Evolutionary conservation across 2,888 invertebrate genomes (phyloP), one percentile per base, ranked within the genome.

Genomic region (Lithosia quadra): DNA sequence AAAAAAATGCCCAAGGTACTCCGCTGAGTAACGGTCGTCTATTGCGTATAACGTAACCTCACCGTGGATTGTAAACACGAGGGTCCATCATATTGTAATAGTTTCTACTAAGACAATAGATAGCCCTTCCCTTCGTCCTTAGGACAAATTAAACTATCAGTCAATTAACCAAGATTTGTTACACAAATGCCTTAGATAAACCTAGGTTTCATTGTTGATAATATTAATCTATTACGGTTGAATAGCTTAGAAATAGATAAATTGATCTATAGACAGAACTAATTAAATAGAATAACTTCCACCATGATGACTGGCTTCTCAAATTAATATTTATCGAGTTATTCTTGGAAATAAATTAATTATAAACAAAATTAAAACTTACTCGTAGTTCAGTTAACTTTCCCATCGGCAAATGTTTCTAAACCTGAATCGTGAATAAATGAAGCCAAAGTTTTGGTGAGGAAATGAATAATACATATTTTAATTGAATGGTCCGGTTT

Each of bases 381-480:
- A 15, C 18, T 33, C 28, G 15, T 67, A 61, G 67, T 56, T 61
- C 18, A 7, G 24, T 21, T 34, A 58, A 67, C 49, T 63, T 63
- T 33, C 7, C 18, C 36, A 34, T 34, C 53, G 59, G 34, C 58
- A 55, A 63, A 63, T 53, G 39, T 62, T 63, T 68, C 57, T 63
- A 67, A 63, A 49, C 49, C 39, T 68, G 36, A 68, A n/a, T 36
- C 49, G 33, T 49, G 49, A 34, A 63, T 63, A 43, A 36, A 62
- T 22, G 34, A 22, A 33, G n/a, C 13, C 1, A 53, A 63, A 63
- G 63, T 68, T 68, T 68, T 39, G 22, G 36, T 59, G 34, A 55
- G 58, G 24, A 59, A 39, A 63, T 68, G 63, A 68, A 68, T 68
- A 68, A 56, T 63, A 63, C 53, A 63, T 36, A 24, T 34, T 63